Evolutionary conservation across 1,140 invertebrate species (phyloP).

Genomic region (Arctopsyche grandis): DNA sequence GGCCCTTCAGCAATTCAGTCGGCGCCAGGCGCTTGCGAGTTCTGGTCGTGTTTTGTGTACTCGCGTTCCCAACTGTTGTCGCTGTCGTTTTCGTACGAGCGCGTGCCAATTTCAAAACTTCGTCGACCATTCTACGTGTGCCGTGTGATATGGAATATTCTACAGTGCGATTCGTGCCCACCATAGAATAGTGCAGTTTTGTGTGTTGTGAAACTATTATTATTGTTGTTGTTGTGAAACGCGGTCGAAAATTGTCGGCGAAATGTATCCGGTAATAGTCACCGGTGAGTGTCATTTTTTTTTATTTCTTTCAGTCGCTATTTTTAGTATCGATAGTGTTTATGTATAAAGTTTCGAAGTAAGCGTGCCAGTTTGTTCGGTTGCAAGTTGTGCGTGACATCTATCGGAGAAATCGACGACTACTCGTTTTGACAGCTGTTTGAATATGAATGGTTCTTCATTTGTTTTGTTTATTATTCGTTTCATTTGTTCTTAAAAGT

Average conservation of each 20-base stretch:
- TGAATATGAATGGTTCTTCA: no score
- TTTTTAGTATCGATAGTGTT: no score
- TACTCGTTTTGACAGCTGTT: no score
- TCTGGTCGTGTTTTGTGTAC: not conserved
- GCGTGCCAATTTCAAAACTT: not conserved
- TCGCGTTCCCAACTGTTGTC: no score
- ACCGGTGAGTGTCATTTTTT: conserved; percentile 7
- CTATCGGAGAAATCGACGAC: no score
- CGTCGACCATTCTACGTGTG: not conserved
- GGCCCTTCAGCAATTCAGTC: conserved; percentile 11
- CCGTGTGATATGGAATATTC: not conserved
- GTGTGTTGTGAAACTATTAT: not conserved
- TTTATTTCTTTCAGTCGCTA: no score
- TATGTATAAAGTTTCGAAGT: no score
- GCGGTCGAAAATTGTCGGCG: not conserved
- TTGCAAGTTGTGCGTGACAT: no score
- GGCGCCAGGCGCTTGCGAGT: not conserved
- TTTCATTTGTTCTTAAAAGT: no score
- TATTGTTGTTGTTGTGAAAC: not conserved
- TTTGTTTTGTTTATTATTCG: no score
- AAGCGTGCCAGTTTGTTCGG: no score
- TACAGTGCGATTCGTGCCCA: not conserved
- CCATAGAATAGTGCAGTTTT: not conserved
- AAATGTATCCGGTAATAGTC: conserved; percentile 32
- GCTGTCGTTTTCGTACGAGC: not conserved